Conservation (phyloP, 2,113 vertebrate genomes). For the Pelecanus crispus region DNA sequence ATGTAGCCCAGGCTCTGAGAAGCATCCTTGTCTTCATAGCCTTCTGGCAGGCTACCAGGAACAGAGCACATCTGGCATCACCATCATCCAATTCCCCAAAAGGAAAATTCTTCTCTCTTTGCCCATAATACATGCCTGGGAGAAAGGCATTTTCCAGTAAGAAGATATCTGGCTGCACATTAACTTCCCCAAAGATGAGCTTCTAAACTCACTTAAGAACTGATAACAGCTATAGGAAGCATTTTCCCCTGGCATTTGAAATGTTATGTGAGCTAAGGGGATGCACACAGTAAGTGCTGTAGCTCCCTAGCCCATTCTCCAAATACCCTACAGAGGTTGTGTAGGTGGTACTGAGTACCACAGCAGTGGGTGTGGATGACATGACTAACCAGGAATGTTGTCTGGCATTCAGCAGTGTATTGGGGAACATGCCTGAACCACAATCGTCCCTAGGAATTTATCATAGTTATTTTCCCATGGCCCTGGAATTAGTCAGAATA, state of each 20-base stretch:
- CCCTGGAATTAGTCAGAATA: neutral
- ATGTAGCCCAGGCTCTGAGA: neutral
- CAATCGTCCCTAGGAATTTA: neutral
- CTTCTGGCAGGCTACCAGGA: neutral
- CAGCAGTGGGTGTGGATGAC: neutral
- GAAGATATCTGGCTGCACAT: neutral
- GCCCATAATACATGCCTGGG: neutral
- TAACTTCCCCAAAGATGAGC: neutral
- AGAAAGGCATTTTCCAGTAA: neutral
- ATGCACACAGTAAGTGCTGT: neutral
- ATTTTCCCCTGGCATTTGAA: neutral
- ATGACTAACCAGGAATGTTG: neutral
- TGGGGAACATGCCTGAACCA: neutral
- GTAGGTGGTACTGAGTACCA: neutral
- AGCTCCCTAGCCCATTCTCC: neutral
- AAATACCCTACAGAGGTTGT: neutral
- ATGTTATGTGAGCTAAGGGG: neutral
- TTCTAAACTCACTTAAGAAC: neutral
- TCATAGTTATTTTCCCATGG: neutral
- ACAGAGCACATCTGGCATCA: neutral
- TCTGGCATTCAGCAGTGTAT: rapidly evolving
- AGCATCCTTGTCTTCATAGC: neutral
- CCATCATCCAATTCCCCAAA: rapidly evolving
- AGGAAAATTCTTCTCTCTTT: neutral
- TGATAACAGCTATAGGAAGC: neutral